These are phyloP conservation scores for Seira sanloemensis DNA, from an alignment of 2,888 invertebrate genomes.

Conservation along the genomic window DNA sequence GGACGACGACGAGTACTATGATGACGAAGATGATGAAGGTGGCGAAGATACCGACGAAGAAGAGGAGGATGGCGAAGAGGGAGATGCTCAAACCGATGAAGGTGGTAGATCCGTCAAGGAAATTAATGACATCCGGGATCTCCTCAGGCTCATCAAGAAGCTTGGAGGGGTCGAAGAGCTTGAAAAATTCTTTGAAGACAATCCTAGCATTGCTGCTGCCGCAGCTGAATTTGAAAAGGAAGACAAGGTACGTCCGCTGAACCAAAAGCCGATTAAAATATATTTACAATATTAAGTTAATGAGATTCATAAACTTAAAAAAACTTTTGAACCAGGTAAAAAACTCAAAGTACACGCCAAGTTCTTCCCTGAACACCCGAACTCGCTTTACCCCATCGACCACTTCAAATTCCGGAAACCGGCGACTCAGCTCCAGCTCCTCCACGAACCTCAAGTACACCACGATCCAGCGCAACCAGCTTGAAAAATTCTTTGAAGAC, in stretches of 20 bases:
- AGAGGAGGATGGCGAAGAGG: conserved; percentile 74
- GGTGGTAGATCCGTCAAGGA: conserved; percentile 71
- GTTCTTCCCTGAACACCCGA: conserved; percentile 54
- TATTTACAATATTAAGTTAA: no score
- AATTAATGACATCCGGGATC: conserved; percentile 71
- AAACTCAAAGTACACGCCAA: conserved; percentile 50
- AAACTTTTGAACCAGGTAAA: not conserved
- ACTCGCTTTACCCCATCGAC: conserved; percentile 67
- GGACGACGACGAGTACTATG: conserved; percentile 76
- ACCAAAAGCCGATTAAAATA: no score
- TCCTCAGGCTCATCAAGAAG: conserved; percentile 71
- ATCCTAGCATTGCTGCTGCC: conserved; percentile 71
- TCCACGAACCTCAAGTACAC: conserved; percentile 67
- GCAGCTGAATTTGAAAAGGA: conserved; percentile 67
- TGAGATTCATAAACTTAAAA: no score
- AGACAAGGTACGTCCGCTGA: conserved; percentile 44
- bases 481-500: conserved; percentile 79
- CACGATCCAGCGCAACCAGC: conserved; percentile 70
- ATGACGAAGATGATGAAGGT: conserved; percentile 75
- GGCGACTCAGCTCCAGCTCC: conserved; percentile 19
- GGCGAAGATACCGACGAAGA: conserved; percentile 79
- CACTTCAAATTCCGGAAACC: conserved; percentile 11
- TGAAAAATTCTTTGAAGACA: conserved; percentile 78
- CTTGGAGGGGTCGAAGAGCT: conserved; percentile 88
- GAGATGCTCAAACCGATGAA: conserved; percentile 41